Evolutionary conservation across 2,888 invertebrate species (phyloP), one percentile per base, ranked within the genome.

Genomic region (Masnerella sp.): DNA sequence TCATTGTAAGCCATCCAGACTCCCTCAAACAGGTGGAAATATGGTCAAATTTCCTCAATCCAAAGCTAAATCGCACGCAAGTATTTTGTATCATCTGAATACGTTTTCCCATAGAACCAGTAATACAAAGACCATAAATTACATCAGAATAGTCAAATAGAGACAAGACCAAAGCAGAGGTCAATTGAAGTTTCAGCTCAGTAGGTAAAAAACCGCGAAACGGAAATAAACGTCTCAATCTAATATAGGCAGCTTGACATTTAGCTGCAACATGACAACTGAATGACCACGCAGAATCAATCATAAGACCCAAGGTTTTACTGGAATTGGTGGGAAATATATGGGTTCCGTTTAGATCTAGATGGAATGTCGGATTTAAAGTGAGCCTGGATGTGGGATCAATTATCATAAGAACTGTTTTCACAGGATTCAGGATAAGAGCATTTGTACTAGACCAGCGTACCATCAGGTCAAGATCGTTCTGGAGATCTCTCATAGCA

Each of bases 201-300:
- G 42, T 42, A 2, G 42, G 22, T 42, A 42, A 42, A 11, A 42
- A 18, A 11, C 11, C 12, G 2, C 42, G 18, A 14, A 42, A 42
- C 11, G 42, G 42, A 20, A 20, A 42, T 18, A 42, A 22, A 7
- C 22, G 20, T 22, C 42, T 3, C 11, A 42, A 8, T 11, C 42
- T 18, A 1, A 11, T 1, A 11, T 20, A 45, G 1, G 28, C 45
- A 8, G 45, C 25, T 28, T 45, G 45, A 14, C 14, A 28, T 45
- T 45, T 45, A 9, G 3, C 8, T 2, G 45, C 14, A 14, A 45
- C 8, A 45, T 45, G 45, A 5, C 5, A 28, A 1, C 14, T 8
- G 9, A 45, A 45, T 2, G 12, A 12, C 45, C 45, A 45, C 8
- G 1, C 5, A 1, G 12, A 8, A 28, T 45, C 45, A 28, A 45